Percentiles rank a stretch among this genome's conserved stretches.
phyloP scores from a whole-genome alignment of 2,113 vertebrate genomes.

The Hyla sarda region DNA sequence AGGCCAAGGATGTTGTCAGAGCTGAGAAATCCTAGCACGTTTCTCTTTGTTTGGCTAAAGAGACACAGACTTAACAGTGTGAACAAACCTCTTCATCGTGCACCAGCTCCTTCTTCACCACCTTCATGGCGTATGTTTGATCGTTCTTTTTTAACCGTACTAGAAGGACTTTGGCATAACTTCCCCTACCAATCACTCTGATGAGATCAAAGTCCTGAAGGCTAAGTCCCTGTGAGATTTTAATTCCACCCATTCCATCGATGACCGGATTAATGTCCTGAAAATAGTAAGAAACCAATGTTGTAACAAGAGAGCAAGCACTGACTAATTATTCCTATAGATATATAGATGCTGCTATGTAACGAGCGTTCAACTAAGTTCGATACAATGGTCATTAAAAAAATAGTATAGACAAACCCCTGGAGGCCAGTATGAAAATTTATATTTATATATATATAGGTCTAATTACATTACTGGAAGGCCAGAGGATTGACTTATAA shows the following conservation, averaged over 20 bases:
- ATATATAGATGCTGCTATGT: not conserved
- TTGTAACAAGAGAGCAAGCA: not conserved
- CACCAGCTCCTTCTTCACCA: constrained; percentile 98
- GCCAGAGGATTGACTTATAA: too few relatives aligned
- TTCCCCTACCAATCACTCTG: constrained; percentile 93
- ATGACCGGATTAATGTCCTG: constrained; percentile 93
- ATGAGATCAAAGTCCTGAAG: constrained; percentile 96
- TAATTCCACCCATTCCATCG: constrained; percentile 92
- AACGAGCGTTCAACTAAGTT: not conserved
- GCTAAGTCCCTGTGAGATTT: constrained; percentile 89
- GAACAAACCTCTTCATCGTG: constrained; percentile 92
- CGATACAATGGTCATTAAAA: not conserved
- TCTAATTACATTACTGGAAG: too few relatives aligned
- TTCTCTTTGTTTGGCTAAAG: too few relatives aligned
- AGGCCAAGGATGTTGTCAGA: constrained; percentile 10
- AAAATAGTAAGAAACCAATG: not conserved
- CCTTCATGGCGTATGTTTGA: constrained; percentile 96
- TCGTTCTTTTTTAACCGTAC: constrained; percentile 96
- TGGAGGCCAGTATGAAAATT: too few relatives aligned
- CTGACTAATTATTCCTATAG: not conserved
- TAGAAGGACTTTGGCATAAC: constrained; percentile 97
- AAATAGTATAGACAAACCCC: too few relatives aligned
- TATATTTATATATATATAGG: too few relatives aligned
- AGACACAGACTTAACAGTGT: not conserved
- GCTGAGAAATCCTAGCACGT: not conserved